These are phyloP conservation scores for Lasioglossum figueresi DNA, from an alignment of 2,888 invertebrate genomes.

Conservation along the genomic window DNA sequence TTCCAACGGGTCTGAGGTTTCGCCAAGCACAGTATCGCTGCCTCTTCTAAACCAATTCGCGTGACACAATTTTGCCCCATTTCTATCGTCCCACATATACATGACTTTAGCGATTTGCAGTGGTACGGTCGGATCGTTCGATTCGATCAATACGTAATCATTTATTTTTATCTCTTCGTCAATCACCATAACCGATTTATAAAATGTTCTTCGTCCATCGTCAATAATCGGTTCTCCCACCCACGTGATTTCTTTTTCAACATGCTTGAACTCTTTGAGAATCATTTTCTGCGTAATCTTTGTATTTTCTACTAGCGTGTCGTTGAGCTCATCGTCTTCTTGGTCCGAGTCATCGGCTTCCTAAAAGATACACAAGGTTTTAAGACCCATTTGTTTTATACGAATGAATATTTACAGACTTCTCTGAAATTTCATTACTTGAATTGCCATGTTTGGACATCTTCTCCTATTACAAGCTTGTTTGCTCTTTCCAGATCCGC, in stretches of 20 bases:
- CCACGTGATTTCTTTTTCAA: slow-evolving; percentile 86
- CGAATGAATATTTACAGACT: not conserved
- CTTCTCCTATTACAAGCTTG: slow-evolving; percentile 88
- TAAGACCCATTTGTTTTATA: not conserved
- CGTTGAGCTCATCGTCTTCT: slow-evolving; percentile 84
- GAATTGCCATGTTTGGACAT: slow-evolving; percentile 92
- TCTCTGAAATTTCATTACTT: slow-evolving; percentile 51
- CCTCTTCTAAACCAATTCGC: slow-evolving; percentile 90
- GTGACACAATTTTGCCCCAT: slow-evolving; percentile 88
- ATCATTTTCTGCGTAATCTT: slow-evolving; percentile 67
- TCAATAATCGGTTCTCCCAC: slow-evolving; percentile 86
- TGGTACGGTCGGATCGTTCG: slow-evolving; percentile 88
- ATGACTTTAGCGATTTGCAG: slow-evolving; percentile 88
- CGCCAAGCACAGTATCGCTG: slow-evolving; percentile 91
- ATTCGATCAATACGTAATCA: slow-evolving; percentile 91
- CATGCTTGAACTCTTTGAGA: slow-evolving; percentile 80
- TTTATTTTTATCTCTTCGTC: slow-evolving; percentile 86
- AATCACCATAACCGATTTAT: slow-evolving; percentile 79
- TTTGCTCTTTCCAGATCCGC: slow-evolving; percentile 88
- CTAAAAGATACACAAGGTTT: slow-evolving; percentile 22
- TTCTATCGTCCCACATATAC: slow-evolving; percentile 90
- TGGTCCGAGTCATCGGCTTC: slow-evolving; percentile 88
- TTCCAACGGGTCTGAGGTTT: slow-evolving; percentile 90
- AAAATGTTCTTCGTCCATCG: slow-evolving; percentile 85
- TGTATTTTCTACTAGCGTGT: slow-evolving; percentile 70